These are phyloP conservation scores for Meloidogyne hapla DNA, from an alignment of 1,140 invertebrate species.

Conservation along the genomic window DNA sequence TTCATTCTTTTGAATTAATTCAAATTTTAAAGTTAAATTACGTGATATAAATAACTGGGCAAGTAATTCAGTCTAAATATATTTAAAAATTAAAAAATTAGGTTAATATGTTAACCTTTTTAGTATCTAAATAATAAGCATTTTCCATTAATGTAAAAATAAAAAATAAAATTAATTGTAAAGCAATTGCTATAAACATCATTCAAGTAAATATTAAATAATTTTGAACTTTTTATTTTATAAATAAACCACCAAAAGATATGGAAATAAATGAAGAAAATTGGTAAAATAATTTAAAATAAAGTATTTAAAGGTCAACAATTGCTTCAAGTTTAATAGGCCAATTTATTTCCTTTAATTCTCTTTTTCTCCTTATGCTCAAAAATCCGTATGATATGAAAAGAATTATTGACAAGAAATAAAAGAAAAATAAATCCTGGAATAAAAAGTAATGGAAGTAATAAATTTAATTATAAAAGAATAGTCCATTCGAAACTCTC, in stretches of 20 bases:
- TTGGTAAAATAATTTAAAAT: neutral
- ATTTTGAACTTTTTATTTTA: neutral
- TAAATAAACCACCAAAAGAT: neutral
- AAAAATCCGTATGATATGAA: no score
- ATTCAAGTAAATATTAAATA: neutral
- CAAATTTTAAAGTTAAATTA: conserved; percentile 39
- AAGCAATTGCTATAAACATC: neutral
- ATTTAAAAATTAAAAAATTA: neutral
- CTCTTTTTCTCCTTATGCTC: no score
- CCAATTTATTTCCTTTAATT: neutral
- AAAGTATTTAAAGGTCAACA: neutral
- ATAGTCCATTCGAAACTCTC: no score
- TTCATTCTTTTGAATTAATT: conserved; percentile 23
- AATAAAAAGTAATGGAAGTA: no score
- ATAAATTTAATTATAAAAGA: no score
- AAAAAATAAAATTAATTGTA: neutral
- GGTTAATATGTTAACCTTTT: neutral
- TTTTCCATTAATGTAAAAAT: neutral
- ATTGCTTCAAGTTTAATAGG: neutral
- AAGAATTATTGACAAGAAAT: no score
- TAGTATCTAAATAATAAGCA: neutral
- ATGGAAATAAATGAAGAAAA: neutral
- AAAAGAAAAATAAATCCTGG: no score
- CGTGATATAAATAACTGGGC: conserved; percentile 14
- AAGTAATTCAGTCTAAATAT: conserved; percentile 35